Base-by-base conservation (phyloP, 2,888 invertebrate species). In the Callimorpha dominula region DNA sequence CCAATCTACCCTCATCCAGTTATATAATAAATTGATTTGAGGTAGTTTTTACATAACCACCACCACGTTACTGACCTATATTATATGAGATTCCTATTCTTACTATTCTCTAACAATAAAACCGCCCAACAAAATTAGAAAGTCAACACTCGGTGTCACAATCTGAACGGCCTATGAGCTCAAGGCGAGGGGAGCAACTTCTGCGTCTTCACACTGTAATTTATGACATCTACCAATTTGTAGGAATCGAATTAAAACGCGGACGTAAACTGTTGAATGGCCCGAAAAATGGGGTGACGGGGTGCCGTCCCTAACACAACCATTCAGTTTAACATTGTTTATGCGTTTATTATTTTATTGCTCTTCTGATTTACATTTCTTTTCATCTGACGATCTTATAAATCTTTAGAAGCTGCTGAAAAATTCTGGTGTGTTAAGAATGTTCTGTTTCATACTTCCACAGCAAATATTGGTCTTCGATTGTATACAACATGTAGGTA, bases 141-240 rank as follows among this genome's bases (percentile, higher is more conserved):
- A 17, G 50, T 31, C 15, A 49, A 40, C 11, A 3, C 11, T 68
- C 46, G 46, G 63, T 72, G 64, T 72, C 73, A 15, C 40, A 85
- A 54, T 78, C 68, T 17, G 78, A 78, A 83, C 78, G 50, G 7
- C 14, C 54, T 43, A n/a, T 68, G 43, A 17, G 43, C 71, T 46
- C 52, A 20, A 72, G 62, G 71, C 68, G 74, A 80, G 84, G 82
- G 84, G 80, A 76, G 74, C 70, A 54, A 86, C 87, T 86, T 87
- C 86, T 86, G 83, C 87, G 90, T 92, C 93, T 93, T 93, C 86
- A 86, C 90, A 86, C 89, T 90, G 87, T 94, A 93, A 94, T 94
- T 94, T 94, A 94, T 93, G 92, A 90, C 89, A 81, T 88, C 92
- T 88, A 93, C 92, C 94, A 94, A 94, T 94, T 94, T 94, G 94